Evolutionary conservation across 2,113 vertebrate species (phyloP), one percentile per base, ranked within the genome.

Genomic region (Aythya baeri): DNA sequence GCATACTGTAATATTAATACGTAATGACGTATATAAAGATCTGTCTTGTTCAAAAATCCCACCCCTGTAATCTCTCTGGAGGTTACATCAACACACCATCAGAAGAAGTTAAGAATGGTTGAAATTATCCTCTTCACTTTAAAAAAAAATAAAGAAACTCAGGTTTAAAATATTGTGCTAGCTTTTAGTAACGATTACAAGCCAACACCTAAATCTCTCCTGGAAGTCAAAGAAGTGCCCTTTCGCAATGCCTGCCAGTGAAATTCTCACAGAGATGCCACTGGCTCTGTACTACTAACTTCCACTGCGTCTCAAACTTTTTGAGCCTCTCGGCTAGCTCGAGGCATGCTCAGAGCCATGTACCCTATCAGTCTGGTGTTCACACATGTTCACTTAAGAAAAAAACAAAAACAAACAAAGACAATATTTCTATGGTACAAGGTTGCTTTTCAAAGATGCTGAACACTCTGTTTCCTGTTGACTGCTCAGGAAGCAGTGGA

Each of bases 401-500:
- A 83, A 21, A 8, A 72, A 21, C 29, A 49, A 6, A 29, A 12
- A 41, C 12, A 41, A 41, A 41, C 41, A 83, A 21, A 7, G 61
- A 61, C 3, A 25, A 3, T 21, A 82, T 76, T 65, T 91, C 27
- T 50, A 18, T 2, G 58, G 65, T 77, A 52, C 2, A 3, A 71
- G 18, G 61, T n/a, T 87, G 52, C 36, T 78, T 76, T 95, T 86
- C 74, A 76, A 57, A 71, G 58, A 62, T 70, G 77, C 12, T n/a
- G 41, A 87, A 78, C 31, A 29, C 21, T 49, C 55, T 75, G 49
- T 50, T 86, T 93, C 83, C 80, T 50, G 25, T 79, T 79, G 89
- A 77, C 58, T 81, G 66, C 49, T 86, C 68, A 86, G 84, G 65
- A 94, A 93, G 65, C 43, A 71, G 71, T 26, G n/a, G 62, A 90